phyloP scores from a whole-genome alignment of 2,797 vertebrate genomes.

The Aythya fuligula region DNA sequence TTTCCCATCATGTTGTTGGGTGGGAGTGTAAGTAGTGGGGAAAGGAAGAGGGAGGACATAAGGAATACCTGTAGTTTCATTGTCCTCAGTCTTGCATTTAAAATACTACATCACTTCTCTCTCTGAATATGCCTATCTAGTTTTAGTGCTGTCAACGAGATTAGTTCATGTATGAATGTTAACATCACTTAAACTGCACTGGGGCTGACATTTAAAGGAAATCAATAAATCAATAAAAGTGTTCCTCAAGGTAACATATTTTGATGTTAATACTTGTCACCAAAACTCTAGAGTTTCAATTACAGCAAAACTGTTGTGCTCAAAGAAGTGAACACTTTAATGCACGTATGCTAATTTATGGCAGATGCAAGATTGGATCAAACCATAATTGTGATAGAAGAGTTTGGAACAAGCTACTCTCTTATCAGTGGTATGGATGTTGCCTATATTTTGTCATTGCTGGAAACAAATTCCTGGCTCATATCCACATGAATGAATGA shows the following conservation, averaged over 20 bases:
- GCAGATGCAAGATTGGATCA: neutral
- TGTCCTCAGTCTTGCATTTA: neutral
- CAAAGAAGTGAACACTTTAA: neutral
- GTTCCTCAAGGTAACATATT: neutral
- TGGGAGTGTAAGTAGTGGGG: neutral
- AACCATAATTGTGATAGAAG: neutral
- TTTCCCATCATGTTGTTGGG: neutral
- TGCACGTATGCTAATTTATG: neutral
- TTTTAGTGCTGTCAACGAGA: neutral
- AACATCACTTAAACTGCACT: neutral
- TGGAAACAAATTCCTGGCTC: neutral
- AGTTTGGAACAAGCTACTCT: neutral
- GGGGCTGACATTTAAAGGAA: neutral
- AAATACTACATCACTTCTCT: neutral
- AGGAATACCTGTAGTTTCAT: neutral
- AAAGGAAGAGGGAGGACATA: neutral
- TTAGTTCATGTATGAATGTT: neutral
- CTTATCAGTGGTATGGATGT: neutral
- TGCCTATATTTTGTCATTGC: neutral
- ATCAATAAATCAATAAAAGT: neutral
- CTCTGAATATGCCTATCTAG: neutral
- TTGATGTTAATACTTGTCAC: neutral
- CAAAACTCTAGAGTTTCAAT: neutral
- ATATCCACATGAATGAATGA: neutral
- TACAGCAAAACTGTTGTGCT: neutral